phyloP scores from a whole-genome alignment of 2,113 vertebrate species.

The western clawed frog (Xenopus tropicalis) region UCB_Xtro_10.0 CM004443.2:131009001-131009500 shows the following conservation, averaged over 20 bases:
- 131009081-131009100: slow-evolving; percentile 60
- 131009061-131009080: slow-evolving; percentile 40
- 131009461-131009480: too few species aligned
- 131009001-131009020: slow-evolving; percentile 47
- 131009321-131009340: neutral
- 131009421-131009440: too few species aligned
- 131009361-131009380: neutral
- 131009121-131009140: slow-evolving; percentile 63
- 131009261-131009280: slow-evolving; percentile 65
- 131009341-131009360: neutral
- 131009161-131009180: slow-evolving; percentile 68
- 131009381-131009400: neutral
- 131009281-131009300: slow-evolving; percentile 61
- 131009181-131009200: slow-evolving; percentile 69
- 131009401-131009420: neutral
- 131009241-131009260: slow-evolving; percentile 72
- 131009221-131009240: slow-evolving; percentile 76
- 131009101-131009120: slow-evolving; percentile 60
- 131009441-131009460: too few species aligned
- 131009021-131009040: slow-evolving; percentile 41
- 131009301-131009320: slow-evolving; percentile 47
- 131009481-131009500: too few species aligned
- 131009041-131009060: slow-evolving; percentile 37
- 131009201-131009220: slow-evolving; percentile 78
- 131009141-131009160: slow-evolving; percentile 75